Conservation (phyloP, 1,140 invertebrate species). For the Bombus superbus region DNA sequence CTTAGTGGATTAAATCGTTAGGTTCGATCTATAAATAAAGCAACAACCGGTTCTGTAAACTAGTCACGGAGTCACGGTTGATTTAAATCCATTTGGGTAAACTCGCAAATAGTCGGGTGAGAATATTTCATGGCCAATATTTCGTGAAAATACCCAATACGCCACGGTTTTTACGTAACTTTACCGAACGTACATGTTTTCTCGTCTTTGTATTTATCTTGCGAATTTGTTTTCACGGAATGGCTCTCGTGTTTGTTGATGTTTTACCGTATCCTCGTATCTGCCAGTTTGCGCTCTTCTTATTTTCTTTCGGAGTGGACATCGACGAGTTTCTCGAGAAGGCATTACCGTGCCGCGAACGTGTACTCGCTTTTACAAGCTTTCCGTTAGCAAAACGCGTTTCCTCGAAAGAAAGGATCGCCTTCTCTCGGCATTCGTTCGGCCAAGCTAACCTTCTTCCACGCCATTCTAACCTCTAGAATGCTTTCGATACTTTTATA, state of each 20-base stretch:
- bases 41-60: neutral
- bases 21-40: neutral
- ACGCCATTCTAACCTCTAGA: too few relatives aligned
- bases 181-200: constrained; percentile 15
- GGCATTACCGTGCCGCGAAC: neutral
- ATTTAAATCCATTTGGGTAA: neutral
- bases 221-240: constrained; percentile 22
- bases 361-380: neutral
- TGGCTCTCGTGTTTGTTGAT: constrained; percentile 13
- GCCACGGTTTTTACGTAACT: neutral
- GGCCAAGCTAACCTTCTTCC: too few relatives aligned
- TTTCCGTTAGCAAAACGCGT: neutral
- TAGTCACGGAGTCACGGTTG: neutral
- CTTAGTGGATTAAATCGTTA: too few relatives aligned
- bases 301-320: constrained; percentile 16
- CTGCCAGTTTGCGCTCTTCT: neutral
- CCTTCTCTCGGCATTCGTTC: neutral
- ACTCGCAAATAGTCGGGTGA: neutral
- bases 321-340: constrained; percentile 21
- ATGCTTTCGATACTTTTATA: too few relatives aligned
- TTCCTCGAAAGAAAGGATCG: neutral
- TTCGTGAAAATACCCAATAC: neutral
- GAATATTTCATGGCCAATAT: neutral
- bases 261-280: neutral
- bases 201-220: constrained; percentile 28